Base-by-base conservation (phyloP, 1,140 invertebrate species). In the Calliopsis andreniformis region DNA sequence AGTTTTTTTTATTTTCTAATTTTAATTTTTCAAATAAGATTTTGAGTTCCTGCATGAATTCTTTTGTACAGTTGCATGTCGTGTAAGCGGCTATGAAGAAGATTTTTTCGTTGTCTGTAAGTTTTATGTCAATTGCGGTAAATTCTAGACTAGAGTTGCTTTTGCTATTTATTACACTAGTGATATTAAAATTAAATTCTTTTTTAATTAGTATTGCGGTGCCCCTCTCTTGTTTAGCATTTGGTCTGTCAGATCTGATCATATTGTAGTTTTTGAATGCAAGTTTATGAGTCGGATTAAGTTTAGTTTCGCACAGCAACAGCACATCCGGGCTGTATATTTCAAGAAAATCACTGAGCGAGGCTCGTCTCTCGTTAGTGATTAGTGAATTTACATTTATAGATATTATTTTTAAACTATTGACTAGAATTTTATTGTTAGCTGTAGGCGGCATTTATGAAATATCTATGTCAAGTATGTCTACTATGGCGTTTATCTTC, bases 331-430 rank as follows among this genome's bases (percentile, higher is more conserved):
- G 79, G 6, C 62, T 53, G 45, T 76, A 18, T 0, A 20, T 43
- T 18, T 78, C 35, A 18, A 83, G 18, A 10, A 64, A 61, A 28
- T 69, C 47, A 1, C 23, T 7, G 10, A 75, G 30, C 16, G 45
- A 49, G 4, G 8, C n/a, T 59, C 82, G 71, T 70, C 61, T 80
- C 42, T 76, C 43, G 16, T 77, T 66, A 12, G 62, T 55, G 2
- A 79, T 70, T 3, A 84, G 28, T 18, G 77, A 84, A 35, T 83
- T 82, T 3, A 68, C 62, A 35, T 79, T 82, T 12, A 76, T 43
- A 20, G 43, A 12, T 16, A 45, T 45, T 45, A 45, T 16, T 59
- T 18, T n/a, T 35, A 35, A 20, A 6, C 6, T 61, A 42, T 32
- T 53, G 49, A 16, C 7, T 32, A 0, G 18, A 2, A 2, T 61